Percentiles rank a stretch among this genome's conserved stretches.
Evolutionary conservation across 2,888 invertebrate species (phyloP).

Genomic region (Amphipoea oculea): DNA sequence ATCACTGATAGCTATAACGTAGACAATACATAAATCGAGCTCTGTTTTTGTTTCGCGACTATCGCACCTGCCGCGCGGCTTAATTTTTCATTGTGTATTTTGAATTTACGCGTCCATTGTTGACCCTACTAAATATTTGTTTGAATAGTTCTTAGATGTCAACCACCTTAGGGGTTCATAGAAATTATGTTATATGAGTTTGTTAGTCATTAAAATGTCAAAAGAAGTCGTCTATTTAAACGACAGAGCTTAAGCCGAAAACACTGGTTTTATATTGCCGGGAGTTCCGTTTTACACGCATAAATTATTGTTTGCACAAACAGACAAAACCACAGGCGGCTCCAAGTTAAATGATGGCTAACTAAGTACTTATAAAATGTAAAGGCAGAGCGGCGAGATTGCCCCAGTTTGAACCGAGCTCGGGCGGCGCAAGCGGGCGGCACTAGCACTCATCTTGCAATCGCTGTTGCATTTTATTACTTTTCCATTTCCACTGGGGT

Average conservation of each 20-base stretch:
- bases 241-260: constrained; percentile 17
- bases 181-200: not conserved
- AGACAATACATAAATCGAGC: constrained; percentile 71
- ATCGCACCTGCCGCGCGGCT: constrained; percentile 71
- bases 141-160: constrained; percentile 47
- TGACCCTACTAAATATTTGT: constrained; percentile 39
- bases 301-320: constrained; percentile 36
- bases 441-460: constrained; percentile 85
- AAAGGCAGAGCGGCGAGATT: constrained; percentile 68
- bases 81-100: constrained; percentile 68
- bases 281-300: constrained; percentile 18
- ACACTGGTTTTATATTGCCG: not conserved
- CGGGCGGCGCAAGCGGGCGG: constrained; percentile 63
- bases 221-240: not conserved
- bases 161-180: not conserved
- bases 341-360: constrained; percentile 53
- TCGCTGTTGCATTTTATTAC: constrained; percentile 90
- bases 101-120: constrained; percentile 54
- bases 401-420: constrained; percentile 71
- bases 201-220: constrained; percentile 12
- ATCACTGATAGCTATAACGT: constrained; percentile 68
- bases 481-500: constrained; percentile 90
- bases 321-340: constrained; percentile 39
- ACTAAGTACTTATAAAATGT: constrained; percentile 64
- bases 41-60: constrained; percentile 70